A percentile compares a stretch with the other conserved stretches of the same genome.
Evolutionary conservation across 2,797 vertebrate genomes (phyloP).

Genomic region (Acanthurus lineatus): DNA sequence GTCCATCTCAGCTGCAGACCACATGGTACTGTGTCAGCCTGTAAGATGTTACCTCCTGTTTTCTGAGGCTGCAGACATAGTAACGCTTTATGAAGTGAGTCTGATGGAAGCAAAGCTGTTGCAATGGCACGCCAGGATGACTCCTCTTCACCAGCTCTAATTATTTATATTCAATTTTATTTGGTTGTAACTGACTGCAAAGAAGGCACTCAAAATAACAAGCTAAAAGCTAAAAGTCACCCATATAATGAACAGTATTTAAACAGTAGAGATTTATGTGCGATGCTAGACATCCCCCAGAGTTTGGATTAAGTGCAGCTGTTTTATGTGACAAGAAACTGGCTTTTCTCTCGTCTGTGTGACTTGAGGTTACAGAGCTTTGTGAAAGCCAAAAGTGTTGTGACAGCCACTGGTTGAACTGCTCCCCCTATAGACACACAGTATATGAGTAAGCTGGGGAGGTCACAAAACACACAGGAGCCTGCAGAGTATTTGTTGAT

Average conservation of each 20-base stretch:
- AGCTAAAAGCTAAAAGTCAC: constrained; percentile 6
- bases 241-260: constrained; percentile 23
- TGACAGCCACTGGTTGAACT: constrained; percentile 48
- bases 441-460: constrained; percentile 8
- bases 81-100: constrained; percentile 35
- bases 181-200: constrained; percentile 2
- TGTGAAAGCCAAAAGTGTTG: constrained; percentile 30
- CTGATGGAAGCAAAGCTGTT: constrained; percentile 34
- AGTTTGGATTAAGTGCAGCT: constrained; percentile 33
- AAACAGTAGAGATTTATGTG: constrained; percentile 20
- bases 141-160: constrained; percentile 4
- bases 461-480: constrained; percentile 37
- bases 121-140: constrained; percentile 6
- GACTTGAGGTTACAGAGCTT: constrained; percentile 50
- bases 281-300: constrained; percentile 9
- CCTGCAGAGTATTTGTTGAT: constrained; percentile 27
- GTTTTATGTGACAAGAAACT: constrained; percentile 47
- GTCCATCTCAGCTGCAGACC: constrained; percentile 61
- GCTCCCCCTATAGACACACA: constrained; percentile 56
- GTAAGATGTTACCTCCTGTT: constrained; percentile 37
- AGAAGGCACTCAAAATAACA: constrained; percentile 10
- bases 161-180: constrained; percentile 27
- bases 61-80: constrained; percentile 48
- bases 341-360: constrained; percentile 31
- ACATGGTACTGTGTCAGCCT: constrained; percentile 56